Percentiles rank a stretch among this genome's conserved stretches.
phyloP scores from a whole-genome alignment of 2,888 invertebrate genomes.

The Hypselothyrea guttata region DNA sequence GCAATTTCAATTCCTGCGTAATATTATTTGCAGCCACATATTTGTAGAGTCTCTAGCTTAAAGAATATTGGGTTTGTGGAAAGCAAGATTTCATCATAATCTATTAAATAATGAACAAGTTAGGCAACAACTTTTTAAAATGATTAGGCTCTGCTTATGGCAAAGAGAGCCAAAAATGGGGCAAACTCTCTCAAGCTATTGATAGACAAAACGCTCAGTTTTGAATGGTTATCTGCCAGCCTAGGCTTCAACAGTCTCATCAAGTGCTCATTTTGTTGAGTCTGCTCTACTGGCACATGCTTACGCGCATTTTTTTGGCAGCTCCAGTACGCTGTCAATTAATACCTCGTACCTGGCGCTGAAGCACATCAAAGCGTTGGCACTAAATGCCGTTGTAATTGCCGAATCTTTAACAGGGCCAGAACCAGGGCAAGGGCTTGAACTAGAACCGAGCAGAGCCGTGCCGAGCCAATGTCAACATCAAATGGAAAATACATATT shows the following conservation, averaged over 20 bases:
- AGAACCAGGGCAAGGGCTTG: conserved; percentile 21
- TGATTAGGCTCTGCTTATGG: too few relatives aligned
- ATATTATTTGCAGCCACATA: conserved; percentile 51
- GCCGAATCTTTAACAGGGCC: conserved; percentile 15
- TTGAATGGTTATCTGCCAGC: too few relatives aligned
- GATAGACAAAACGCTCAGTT: too few relatives aligned
- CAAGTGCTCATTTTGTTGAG: too few relatives aligned
- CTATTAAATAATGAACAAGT: too few relatives aligned
- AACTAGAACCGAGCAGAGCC: conserved; percentile 29
- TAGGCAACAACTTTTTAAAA: too few relatives aligned
- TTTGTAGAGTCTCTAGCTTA: conserved; percentile 1
- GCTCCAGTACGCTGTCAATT: conserved; percentile 24
- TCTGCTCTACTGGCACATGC: too few relatives aligned
- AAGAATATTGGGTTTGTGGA: not conserved
- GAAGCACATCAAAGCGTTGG: conserved; percentile 33
- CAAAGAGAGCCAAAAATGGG: too few relatives aligned
- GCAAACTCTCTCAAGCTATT: too few relatives aligned
- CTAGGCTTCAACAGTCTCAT: too few relatives aligned
- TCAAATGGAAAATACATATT: conserved; percentile 37
- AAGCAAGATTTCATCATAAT: not conserved
- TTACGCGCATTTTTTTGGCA: not conserved
- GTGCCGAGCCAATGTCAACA: conserved; percentile 27
- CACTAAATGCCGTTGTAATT: conserved; percentile 11
- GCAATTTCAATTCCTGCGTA: conserved; percentile 65
- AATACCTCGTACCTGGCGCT: conserved; percentile 12